These are phyloP conservation scores for Etia nguti DNA, from an alignment of 2,113 vertebrate species.

Conservation along the genomic window DNA sequence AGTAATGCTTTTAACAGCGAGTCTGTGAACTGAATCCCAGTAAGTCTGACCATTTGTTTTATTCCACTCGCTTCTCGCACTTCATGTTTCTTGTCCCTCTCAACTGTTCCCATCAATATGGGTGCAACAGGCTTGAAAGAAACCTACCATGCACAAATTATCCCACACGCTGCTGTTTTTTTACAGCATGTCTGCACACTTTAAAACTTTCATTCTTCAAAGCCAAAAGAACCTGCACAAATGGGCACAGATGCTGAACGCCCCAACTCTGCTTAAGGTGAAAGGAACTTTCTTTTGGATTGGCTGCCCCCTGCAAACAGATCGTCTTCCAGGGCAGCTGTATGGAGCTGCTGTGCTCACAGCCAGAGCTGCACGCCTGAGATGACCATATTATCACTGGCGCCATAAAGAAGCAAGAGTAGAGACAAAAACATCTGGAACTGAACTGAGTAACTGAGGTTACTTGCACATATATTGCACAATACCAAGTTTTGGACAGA, in stretches of 20 bases:
- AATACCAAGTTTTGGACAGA: neutral
- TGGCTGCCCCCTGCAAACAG: neutral
- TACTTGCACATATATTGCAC: neutral
- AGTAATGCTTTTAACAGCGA: neutral
- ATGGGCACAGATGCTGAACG: neutral
- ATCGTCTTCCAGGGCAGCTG: neutral
- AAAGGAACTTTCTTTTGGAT: neutral
- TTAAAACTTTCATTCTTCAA: neutral
- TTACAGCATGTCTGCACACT: neutral
- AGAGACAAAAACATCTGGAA: neutral
- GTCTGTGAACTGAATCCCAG: neutral
- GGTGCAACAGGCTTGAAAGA: neutral
- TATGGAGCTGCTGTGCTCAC: neutral
- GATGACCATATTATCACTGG: neutral
- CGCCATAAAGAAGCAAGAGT: neutral
- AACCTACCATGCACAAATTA: neutral
- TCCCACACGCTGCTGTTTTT: neutral
- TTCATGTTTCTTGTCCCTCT: neutral
- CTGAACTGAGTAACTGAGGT: neutral
- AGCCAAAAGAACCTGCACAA: neutral
- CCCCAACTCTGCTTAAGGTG: neutral
- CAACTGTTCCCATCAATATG: neutral
- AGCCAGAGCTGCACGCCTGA: neutral
- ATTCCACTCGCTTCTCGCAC: neutral
- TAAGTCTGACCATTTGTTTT: neutral